These are phyloP conservation scores for Schrankia costaestrigalis DNA, from an alignment of 2,888 invertebrate genomes.

Conservation along the genomic window DNA sequence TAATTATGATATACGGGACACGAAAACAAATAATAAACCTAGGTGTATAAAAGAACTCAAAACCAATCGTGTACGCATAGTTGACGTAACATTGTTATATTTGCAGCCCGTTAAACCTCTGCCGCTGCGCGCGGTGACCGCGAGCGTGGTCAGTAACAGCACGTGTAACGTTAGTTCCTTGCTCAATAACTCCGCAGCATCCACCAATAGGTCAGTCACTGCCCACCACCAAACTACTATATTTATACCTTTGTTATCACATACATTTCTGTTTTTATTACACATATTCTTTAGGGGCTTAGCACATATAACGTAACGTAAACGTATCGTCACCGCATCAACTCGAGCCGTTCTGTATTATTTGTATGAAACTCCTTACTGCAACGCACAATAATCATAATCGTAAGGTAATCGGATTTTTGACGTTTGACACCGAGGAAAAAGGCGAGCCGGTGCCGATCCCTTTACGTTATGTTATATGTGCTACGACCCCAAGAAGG, in stretches of 20 bases:
- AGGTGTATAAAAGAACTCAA: constrained; percentile 40
- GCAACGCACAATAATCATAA: too few species aligned
- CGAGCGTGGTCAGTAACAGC: constrained; percentile 66
- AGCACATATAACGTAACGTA: too few species aligned
- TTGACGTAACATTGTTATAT: constrained; percentile 45
- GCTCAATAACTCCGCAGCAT: constrained; percentile 79
- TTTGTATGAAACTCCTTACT: too few species aligned
- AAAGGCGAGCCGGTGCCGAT: too few species aligned
- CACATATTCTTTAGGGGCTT: background rate
- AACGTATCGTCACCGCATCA: too few species aligned
- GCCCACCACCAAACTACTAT: constrained; percentile 32
- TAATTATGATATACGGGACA: too few species aligned
- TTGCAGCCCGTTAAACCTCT: constrained; percentile 91
- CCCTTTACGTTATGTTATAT: too few species aligned
- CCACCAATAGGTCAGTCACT: constrained; percentile 74
- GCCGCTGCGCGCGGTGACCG: constrained; percentile 86
- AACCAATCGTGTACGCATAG: constrained; percentile 37
- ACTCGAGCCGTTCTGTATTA: too few species aligned
- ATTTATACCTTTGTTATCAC: background rate
- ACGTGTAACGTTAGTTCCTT: constrained; percentile 79
- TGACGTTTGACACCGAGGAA: too few species aligned
- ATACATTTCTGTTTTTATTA: background rate
- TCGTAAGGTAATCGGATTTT: too few species aligned
- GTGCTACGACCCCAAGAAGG: too few species aligned
- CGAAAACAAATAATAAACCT: too few species aligned